Base-by-base conservation (phyloP, 2,888 invertebrate species). In the Rhogogaster chlorosoma region DNA sequence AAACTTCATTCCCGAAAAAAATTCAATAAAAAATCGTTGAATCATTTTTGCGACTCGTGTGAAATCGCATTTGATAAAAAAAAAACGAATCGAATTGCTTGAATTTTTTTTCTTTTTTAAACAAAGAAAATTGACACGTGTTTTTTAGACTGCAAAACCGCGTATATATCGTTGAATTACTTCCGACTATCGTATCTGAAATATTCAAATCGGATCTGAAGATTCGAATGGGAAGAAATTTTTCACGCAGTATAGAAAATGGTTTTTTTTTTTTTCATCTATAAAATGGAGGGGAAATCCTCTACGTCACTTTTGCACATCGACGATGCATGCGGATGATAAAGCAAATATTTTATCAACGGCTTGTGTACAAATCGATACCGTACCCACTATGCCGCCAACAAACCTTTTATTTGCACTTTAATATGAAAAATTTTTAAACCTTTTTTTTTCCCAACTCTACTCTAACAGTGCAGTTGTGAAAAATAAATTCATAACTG, bases 321-420 rank as follows among this genome's bases (percentile, higher is more conserved):
- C 71, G n/a, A 22, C 42, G 38, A 49, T 29, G 77, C 29, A 70
- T 6, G 29, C 32, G 53, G 32, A 77, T 22, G 49, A 29, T 53
- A 77, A 45, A 32, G 77, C 38, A 77, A 77, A 77, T 77, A 77
- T 77, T 77, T 77, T 77, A 77, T 53, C 77, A 49, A 49, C 77
- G 32, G 77, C n/a, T 77, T 77, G 9, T 53, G 7, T 26, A 61
- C 77, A 9, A 53, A 77, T 77, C 77, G n/a, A 77, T 77, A 77
- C 26, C 18, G 7, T 57, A 57, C 22, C 2, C 6, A 6, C 22
- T 6, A 32, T 32, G 18, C 18, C 70, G 7, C 36, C 70, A 32
- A 70, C 70, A 32, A 70, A 70, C 32, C 36, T 70, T 70, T 70
- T 70, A 70, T 70, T 70, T 70, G 18, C 36, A 70, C 36, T 36